Base-by-base conservation (phyloP, 2,888 invertebrate species). In the Heliconius cydno region DNA sequence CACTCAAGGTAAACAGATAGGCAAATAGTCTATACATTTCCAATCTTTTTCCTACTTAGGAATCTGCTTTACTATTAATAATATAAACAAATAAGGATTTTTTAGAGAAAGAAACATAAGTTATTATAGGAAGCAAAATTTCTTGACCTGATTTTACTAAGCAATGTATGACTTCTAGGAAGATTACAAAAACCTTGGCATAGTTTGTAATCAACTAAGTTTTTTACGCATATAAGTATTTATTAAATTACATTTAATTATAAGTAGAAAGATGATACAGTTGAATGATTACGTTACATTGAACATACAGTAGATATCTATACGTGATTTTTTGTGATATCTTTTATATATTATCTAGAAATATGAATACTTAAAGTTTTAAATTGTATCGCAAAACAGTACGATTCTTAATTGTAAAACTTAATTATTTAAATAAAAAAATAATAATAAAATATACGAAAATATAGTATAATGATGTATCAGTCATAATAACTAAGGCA, bases 51-150 rank as follows among this genome's bases (percentile, higher is more conserved):
- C 13, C 22, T 73, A 15, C 38, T 15, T 38, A 60, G 34, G 22
- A 73, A 38, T 70, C 9, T 70, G 41, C 13, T 70, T 41, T 41
- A 41, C 25, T 41, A 41, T 3, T 70, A 41, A 25, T 65, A 70
- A 15, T 46, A 15, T 19, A 46, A 2, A 15, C 25, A 25, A 22
- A 25, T 28, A 41, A 70, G 25, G 70, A 25, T 41, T 70, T 46
- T 38, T 9, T 41, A 70, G 25, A 70, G 25, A 77, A 77, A 74
- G 74, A 78, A 67, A 74, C 22, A 60, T 46, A 60, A 73, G 38
- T 70, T 28, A 63, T 66, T 70, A 70, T 73, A 79, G 81, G 79
- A 81, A 79, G 65, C 12, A 65, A 19, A 34, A 76, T 60, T 72
- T 76, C 63, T 80, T 76, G 76, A 68, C 25, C 78, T 46, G 68